These are phyloP conservation scores for Symphodus melops DNA, from an alignment of 2,113 vertebrate genomes.

Conservation along the genomic window DNA sequence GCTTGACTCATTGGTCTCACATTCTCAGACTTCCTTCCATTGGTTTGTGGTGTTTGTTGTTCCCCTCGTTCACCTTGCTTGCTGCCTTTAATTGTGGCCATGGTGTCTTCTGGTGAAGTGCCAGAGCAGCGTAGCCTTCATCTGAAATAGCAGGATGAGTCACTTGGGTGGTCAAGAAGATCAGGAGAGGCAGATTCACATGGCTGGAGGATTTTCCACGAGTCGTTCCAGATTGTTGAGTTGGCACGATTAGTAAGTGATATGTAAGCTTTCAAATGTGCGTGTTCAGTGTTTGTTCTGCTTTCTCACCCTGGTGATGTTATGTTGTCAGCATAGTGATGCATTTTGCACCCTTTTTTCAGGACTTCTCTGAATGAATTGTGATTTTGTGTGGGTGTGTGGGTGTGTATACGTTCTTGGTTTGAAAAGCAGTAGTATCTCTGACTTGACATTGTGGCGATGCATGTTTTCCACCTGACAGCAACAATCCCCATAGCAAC, in stretches of 20 bases:
- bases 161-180: constrained; percentile 67
- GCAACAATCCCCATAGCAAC: constrained; percentile 48
- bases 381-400: constrained; percentile 45
- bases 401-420: not conserved
- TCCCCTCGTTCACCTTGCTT: constrained; percentile 57
- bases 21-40: constrained; percentile 40
- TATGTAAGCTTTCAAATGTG: constrained; percentile 39
- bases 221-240: constrained; percentile 59
- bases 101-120: constrained; percentile 33
- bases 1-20: constrained; percentile 35
- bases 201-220: constrained; percentile 61
- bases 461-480: constrained; percentile 19
- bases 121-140: constrained; percentile 24
- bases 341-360: constrained; percentile 14
- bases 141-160: constrained; percentile 72
- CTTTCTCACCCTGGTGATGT: constrained; percentile 28
- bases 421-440: not conserved
- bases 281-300: constrained; percentile 37
- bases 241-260: constrained; percentile 55
- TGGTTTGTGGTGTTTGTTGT: constrained; percentile 65
- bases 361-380: constrained; percentile 37
- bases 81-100: constrained; percentile 42
- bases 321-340: constrained; percentile 17
- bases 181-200: constrained; percentile 50
- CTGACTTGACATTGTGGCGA: not conserved